Percentiles rank a stretch among this genome's conserved stretches.
These are phyloP conservation scores for Aphelenchoides avenae DNA, from an alignment of 1,140 invertebrate genomes.

Conservation along the genomic window DNA sequence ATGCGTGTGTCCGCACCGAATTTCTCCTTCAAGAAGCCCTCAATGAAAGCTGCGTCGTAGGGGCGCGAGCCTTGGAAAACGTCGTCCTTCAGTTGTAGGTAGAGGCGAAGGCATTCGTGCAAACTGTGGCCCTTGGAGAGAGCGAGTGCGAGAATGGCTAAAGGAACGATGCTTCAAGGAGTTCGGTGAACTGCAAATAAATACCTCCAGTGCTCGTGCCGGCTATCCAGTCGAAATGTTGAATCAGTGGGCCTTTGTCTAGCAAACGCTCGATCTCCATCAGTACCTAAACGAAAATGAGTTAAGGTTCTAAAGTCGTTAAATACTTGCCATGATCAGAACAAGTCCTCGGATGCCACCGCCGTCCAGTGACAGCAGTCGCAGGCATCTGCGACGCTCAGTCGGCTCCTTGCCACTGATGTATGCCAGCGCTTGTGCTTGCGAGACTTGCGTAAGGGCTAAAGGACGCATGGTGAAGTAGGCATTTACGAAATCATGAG, in stretches of 20 bases:
- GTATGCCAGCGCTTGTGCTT: neutral
- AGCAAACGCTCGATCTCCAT: constrained; percentile 23
- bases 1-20: constrained; percentile 17
- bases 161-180: constrained; percentile 1
- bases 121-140: constrained; percentile 56
- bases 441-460: neutral
- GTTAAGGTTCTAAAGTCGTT: constrained; percentile 10
- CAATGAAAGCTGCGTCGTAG: constrained; percentile 62
- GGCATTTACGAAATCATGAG: too few relatives aligned
- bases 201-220: constrained; percentile 85
- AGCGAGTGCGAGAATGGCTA: constrained; percentile 79
- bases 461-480: too few relatives aligned
- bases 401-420: constrained; percentile 2
- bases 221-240: constrained; percentile 87
- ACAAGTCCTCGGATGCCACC: constrained; percentile 36
- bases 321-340: constrained; percentile 13
- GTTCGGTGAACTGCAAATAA: neutral
- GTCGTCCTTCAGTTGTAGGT: constrained; percentile 66
- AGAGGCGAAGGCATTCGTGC: constrained; percentile 31
- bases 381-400: constrained; percentile 3
- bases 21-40: constrained; percentile 61
- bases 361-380: constrained; percentile 33
- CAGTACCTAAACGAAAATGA: constrained; percentile 19
- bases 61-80: constrained; percentile 70
- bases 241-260: constrained; percentile 60